Base-by-base conservation (phyloP, 1,140 invertebrate genomes). In the Eumeta japonica region DNA sequence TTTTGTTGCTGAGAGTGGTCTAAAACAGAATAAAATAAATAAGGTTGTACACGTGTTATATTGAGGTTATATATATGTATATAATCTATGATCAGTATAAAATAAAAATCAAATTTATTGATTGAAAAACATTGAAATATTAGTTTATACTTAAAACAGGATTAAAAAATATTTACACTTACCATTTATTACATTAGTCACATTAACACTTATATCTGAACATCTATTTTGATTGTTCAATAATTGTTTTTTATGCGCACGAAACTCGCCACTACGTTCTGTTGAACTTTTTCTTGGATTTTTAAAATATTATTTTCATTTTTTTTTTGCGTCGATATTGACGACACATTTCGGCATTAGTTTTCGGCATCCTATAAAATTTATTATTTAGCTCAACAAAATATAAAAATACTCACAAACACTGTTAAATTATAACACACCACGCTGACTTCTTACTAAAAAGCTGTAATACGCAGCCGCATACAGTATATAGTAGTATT, bases 1-100 rank as follows among this genome's bases (percentile, higher is more conserved):
- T 24, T 24, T 24, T 24, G 20, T 24, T 24, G 20, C 20, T 24
- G 20, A 24, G 20, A 24, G 20, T 24, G 20, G 20, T 24, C 20
- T 24, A 24, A 24, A 24, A 24, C 20, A 24, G 20, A 24, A 24
- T 24, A 24, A 24, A 24, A 24, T 24, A 24, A 24, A 24, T 24
- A 24, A 24, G 20, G n/a, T 24, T 24, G n/a, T 24, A 24, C 20
- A 24, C 20, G 20, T 24, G 20, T 5, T 24, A n/a, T 24, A 24
- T 24, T 24, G 20, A 24, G 20, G 20, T 24, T 24, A 24, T 24
- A 24, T 24, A 24, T 24, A n/a, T n/a, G n/a, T n/a, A 24, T 24
- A 24, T 24, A 24, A 24, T 24, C 20, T n/a, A 24, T 24, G 20
- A 24, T 24, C 20, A 24, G 20, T 24, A 24, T 24, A 24, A 24